Evolutionary conservation across 2,888 invertebrate species (phyloP).

Genomic region (Conchocele bisecta): DNA sequence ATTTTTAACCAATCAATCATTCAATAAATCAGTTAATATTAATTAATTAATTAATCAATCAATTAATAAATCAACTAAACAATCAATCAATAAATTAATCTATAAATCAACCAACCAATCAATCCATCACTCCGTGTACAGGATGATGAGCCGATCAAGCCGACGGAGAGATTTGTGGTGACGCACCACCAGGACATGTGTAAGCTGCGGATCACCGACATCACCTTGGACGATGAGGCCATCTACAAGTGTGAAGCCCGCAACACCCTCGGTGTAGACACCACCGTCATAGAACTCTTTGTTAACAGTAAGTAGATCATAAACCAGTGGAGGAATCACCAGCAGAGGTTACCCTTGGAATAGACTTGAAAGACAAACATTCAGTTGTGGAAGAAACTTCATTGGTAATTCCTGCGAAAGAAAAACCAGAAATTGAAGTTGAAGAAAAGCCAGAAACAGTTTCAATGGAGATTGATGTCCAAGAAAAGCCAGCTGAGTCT

Average conservation of each 20-base stretch:
- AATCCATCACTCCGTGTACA: no score
- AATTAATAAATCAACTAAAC: no score
- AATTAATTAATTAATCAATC: no score
- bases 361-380: conserved; percentile 12
- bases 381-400: conserved; percentile 1
- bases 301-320: conserved; percentile 84
- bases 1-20: no score
- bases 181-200: conserved; percentile 72
- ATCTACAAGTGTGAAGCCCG: conserved; percentile 94
- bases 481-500: no score
- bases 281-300: conserved; percentile 91
- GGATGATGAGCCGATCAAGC: no score
- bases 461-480: no score
- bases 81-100: no score
- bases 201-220: conserved; percentile 91
- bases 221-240: conserved; percentile 94
- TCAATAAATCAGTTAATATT: no score
- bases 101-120: no score
- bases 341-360: conserved; percentile 32
- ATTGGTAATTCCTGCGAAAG: not conserved
- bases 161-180: no score
- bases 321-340: conserved; percentile 49
- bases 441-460: no score
- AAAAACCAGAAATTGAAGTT: not conserved
- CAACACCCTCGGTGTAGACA: conserved; percentile 92